These are phyloP conservation scores for Cynaeus angustus DNA, from an alignment of 2,888 invertebrate species.

Conservation along the genomic window DNA sequence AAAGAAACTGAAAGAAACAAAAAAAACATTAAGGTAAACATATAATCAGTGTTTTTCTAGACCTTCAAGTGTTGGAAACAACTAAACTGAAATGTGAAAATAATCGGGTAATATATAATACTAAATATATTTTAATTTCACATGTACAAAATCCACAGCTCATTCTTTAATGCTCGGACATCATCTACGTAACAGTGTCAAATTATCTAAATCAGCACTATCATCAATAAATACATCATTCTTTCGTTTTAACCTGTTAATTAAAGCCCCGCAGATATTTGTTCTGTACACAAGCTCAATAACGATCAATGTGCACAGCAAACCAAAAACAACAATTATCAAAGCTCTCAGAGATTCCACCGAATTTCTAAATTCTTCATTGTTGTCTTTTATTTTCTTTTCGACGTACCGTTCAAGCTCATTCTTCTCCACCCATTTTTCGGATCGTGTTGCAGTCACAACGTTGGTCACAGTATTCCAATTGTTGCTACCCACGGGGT, in stretches of 20 bases:
- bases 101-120: too few relatives aligned
- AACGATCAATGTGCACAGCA: conserved; percentile 22
- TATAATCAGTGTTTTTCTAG: neutral
- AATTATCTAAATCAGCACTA: conserved; percentile 27
- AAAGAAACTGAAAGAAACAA: conserved; percentile 47
- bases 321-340: conserved; percentile 12
- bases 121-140: too few relatives aligned
- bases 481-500: too few relatives aligned
- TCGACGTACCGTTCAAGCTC: conserved; percentile 23
- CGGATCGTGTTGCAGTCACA: neutral
- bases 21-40: neutral
- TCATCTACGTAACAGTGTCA: conserved; percentile 28
- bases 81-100: too few relatives aligned
- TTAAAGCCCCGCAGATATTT: conserved; percentile 1
- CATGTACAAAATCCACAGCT: too few relatives aligned
- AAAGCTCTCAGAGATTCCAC: conserved; percentile 4
- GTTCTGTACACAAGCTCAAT: conserved; percentile 17
- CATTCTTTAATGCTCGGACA: too few relatives aligned
- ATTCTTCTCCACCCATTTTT: conserved; percentile 1
- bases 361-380: conserved; percentile 5
- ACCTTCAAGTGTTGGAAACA: too few relatives aligned
- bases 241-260: conserved; percentile 1
- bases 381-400: conserved; percentile 17
- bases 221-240: conserved; percentile 20
- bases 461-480: neutral